Percentiles rank a stretch among this genome's conserved stretches.
phyloP scores from a whole-genome alignment of 92 coral and sea anemone genomes.

The Porites lobata region DNA sequence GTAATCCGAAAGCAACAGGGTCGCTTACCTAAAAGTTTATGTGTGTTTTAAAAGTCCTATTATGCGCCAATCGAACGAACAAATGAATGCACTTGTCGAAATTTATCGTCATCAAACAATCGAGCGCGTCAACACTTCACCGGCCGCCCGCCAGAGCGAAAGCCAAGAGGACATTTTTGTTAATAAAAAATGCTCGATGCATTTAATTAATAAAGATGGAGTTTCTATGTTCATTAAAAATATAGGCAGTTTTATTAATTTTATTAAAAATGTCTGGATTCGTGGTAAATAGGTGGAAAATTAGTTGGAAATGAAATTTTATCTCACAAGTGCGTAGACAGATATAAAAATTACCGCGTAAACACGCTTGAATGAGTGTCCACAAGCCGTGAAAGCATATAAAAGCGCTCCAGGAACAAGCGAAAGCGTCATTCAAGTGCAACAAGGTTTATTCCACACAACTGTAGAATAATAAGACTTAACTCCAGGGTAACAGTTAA shows the following conservation, averaged over 20 bases:
- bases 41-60: background rate
- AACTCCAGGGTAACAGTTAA: background rate
- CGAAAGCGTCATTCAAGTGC: background rate
- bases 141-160: background rate
- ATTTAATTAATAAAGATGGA: background rate
- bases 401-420: slow-evolving; percentile 8
- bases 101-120: slow-evolving; percentile 10
- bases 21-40: too few relatives aligned
- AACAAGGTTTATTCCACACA: background rate
- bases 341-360: background rate
- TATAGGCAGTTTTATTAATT: background rate
- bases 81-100: slow-evolving; percentile 8
- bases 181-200: background rate
- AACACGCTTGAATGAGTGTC: slow-evolving; percentile 33
- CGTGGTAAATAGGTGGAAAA: background rate
- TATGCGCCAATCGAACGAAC: background rate
- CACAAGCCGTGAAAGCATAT: slow-evolving; percentile 26
- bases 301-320: background rate
- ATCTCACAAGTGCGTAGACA: background rate
- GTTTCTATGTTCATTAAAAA: background rate
- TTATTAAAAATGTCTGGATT: background rate
- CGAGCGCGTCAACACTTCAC: slow-evolving; percentile 32
- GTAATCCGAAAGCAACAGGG: too few relatives aligned
- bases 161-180: slow-evolving; percentile 24
- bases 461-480: background rate